These are phyloP conservation scores for Cathartes aura DNA, from an alignment of 2,113 vertebrate species.

Conservation along the genomic window DNA sequence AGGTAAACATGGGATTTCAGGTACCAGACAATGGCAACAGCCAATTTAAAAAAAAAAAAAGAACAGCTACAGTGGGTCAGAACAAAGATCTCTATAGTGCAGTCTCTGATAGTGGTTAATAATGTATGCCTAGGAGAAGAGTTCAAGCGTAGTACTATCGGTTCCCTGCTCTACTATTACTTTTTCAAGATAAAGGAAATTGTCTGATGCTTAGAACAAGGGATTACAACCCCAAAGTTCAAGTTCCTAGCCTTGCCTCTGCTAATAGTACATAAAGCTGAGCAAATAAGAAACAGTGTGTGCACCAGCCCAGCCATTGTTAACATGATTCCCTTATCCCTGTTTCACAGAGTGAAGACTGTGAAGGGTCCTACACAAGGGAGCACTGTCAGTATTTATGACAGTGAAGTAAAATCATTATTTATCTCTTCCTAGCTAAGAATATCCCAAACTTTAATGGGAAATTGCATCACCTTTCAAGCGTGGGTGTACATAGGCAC, in stretches of 20 bases:
- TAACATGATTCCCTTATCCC: not conserved
- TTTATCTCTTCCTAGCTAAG: not conserved
- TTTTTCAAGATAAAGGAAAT: not conserved
- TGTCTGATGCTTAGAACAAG: not conserved
- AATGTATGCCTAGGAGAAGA: not conserved
- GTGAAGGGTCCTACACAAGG: not conserved
- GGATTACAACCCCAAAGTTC: not conserved
- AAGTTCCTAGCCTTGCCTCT: not conserved
- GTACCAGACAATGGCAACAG: not conserved
- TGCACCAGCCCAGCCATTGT: not conserved
- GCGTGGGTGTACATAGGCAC: not conserved
- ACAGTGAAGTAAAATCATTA: not conserved
- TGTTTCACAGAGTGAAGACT: not conserved
- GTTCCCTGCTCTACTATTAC: not conserved
- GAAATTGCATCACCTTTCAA: constrained; percentile 47
- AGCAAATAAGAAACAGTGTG: not conserved
- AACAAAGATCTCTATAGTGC: not conserved
- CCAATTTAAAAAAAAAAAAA: not conserved
- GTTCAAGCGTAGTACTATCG: rapidly evolving
- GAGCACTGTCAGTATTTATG: not conserved
- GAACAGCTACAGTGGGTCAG: not conserved
- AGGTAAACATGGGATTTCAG: not conserved
- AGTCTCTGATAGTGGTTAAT: not conserved
- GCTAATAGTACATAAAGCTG: not conserved
- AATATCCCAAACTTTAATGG: not conserved